Conservation (phyloP, 1,140 invertebrate species). For the Drosophila aff. region DNA sequence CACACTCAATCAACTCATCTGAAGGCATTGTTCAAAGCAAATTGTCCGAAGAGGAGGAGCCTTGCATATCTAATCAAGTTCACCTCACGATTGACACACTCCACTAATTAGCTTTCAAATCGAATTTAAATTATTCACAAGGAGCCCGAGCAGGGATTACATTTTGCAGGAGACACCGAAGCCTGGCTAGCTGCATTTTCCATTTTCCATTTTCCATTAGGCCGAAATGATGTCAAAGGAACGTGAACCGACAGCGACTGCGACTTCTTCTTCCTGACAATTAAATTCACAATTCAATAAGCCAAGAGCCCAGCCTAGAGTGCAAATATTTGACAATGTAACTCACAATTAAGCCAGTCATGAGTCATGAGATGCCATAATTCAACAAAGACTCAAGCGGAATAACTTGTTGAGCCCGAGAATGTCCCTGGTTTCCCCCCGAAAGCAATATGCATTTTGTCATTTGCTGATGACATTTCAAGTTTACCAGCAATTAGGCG, state of each 20-base stretch:
- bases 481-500: not conserved
- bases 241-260: not conserved
- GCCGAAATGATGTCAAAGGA: slow-evolving; percentile 11
- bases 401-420: not conserved
- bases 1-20: slow-evolving; percentile 6
- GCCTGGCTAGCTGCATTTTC: not conserved
- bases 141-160: slow-evolving; percentile 14
- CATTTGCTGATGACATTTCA: not conserved
- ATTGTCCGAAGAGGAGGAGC: slow-evolving; percentile 8
- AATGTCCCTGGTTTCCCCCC: not conserved
- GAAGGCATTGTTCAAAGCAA: slow-evolving; percentile 11
- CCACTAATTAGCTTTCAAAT: slow-evolving; percentile 46
- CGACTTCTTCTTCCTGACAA: not conserved
- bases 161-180: not conserved
- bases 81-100: slow-evolving; percentile 30
- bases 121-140: slow-evolving; percentile 46
- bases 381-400: not conserved
- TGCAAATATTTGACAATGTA: slow-evolving; percentile 10
- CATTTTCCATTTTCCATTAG: slow-evolving; percentile 16
- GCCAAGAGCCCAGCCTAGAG: not conserved
- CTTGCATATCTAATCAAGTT: slow-evolving; percentile 29
- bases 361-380: slow-evolving; percentile 2
- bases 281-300: slow-evolving; percentile 17
- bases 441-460: not conserved
- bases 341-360: slow-evolving; percentile 8